phyloP scores from a whole-genome alignment of 2,888 invertebrate genomes.

The Marronus borbonicus region DNA sequence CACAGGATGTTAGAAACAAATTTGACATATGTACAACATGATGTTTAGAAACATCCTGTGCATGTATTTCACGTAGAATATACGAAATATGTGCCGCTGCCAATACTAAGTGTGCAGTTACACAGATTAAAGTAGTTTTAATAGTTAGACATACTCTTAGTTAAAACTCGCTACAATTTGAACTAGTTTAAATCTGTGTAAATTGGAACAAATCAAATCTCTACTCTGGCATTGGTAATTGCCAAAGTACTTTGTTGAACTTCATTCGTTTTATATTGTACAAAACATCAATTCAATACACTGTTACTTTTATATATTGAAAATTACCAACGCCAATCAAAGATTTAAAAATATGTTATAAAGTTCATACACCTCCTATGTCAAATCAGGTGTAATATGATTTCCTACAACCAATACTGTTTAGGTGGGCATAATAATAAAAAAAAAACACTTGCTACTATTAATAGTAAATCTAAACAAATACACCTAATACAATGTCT shows the following conservation, averaged over 20 bases:
- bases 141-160: too few relatives aligned
- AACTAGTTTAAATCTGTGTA: too few relatives aligned
- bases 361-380: not conserved
- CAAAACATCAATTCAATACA: too few relatives aligned
- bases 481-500: conserved; percentile 9
- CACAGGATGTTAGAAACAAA: not conserved
- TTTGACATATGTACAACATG: not conserved
- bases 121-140: too few relatives aligned
- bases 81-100: too few relatives aligned
- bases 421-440: conserved; percentile 45
- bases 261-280: too few relatives aligned
- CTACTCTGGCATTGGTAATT: too few relatives aligned
- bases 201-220: too few relatives aligned
- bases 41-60: not conserved
- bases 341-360: not conserved
- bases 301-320: not conserved
- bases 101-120: too few relatives aligned
- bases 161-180: too few relatives aligned
- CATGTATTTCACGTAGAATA: not conserved
- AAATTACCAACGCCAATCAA: not conserved
- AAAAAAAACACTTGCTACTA: conserved; percentile 25
- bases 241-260: too few relatives aligned
- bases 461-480: conserved; percentile 12
- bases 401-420: conserved; percentile 53
- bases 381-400: conserved; percentile 10